These are phyloP conservation scores for Sicus ferrugineus DNA, from an alignment of 2,888 invertebrate species.

Conservation along the genomic window DNA sequence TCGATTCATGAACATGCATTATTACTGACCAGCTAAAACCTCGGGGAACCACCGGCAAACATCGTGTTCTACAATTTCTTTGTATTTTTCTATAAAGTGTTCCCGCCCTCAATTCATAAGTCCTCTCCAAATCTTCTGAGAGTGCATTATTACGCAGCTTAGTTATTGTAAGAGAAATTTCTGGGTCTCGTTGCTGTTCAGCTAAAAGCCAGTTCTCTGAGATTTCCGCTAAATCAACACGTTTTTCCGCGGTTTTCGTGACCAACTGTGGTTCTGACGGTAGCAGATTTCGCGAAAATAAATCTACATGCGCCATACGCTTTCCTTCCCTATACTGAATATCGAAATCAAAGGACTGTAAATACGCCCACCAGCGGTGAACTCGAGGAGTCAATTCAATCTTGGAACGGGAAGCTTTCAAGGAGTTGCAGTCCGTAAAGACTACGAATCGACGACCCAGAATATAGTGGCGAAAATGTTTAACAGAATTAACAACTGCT, in stretches of 20 bases:
- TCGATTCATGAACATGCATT: conserved; percentile 36
- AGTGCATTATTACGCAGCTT: neutral
- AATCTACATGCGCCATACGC: conserved; percentile 35
- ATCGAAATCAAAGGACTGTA: conserved; percentile 38
- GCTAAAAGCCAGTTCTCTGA: conserved; percentile 16
- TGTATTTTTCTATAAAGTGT: conserved; percentile 36
- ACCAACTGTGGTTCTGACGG: neutral
- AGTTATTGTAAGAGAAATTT: neutral
- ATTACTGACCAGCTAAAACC: conserved; percentile 37
- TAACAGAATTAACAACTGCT: no score
- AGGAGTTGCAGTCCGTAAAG: conserved; percentile 38
- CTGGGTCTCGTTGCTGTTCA: conserved; percentile 26
- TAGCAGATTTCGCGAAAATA: conserved; percentile 27
- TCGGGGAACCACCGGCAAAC: conserved; percentile 38
- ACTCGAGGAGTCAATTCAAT: conserved; percentile 36
- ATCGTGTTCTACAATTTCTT: conserved; percentile 39
- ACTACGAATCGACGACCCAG: conserved; percentile 35
- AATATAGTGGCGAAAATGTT: conserved; percentile 43
- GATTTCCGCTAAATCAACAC: conserved; percentile 22
- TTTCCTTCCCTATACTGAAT: conserved; percentile 35
- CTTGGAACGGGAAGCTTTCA: conserved; percentile 35
- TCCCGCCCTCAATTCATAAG: conserved; percentile 6
- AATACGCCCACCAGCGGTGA: conserved; percentile 39
- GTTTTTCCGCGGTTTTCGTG: conserved; percentile 9
- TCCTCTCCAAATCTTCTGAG: neutral